Percentiles rank a stretch among this genome's conserved stretches.
These are phyloP conservation scores for Caenorhabditis brenneri DNA, from an alignment of 1,140 invertebrate species.

Conservation along the genomic window DNA sequence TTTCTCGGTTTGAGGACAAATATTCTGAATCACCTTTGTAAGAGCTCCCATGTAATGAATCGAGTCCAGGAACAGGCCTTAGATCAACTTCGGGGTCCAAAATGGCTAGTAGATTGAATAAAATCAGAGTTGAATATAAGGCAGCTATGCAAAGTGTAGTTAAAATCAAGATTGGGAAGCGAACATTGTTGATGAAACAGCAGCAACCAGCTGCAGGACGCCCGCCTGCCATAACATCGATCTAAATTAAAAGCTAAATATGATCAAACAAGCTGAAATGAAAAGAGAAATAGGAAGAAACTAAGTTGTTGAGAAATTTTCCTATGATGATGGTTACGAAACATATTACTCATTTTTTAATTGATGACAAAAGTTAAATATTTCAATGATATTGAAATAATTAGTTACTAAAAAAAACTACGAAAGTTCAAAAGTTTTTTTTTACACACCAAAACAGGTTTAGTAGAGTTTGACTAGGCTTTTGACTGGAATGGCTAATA, in stretches of 20 bases:
- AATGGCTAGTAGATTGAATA: conserved; percentile 51
- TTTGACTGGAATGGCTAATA: neutral
- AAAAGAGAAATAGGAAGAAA: too few species aligned
- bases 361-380: too few species aligned
- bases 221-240: conserved; percentile 7
- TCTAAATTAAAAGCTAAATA: neutral
- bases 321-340: too few species aligned
- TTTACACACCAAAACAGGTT: too few species aligned
- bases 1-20: neutral
- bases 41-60: conserved; percentile 49
- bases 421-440: too few species aligned
- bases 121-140: conserved; percentile 49
- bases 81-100: conserved; percentile 35
- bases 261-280: neutral
- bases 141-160: conserved; percentile 16
- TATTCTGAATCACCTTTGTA: neutral
- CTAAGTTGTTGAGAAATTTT: too few species aligned
- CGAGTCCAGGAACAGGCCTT: conserved; percentile 32
- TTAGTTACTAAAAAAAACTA: neutral
- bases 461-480: too few species aligned
- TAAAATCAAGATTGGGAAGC: conserved; percentile 38
- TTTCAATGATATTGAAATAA: too few species aligned
- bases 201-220: conserved; percentile 46
- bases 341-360: too few species aligned
- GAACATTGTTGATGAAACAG: conserved; percentile 51